A percentile compares a stretch with the other conserved stretches of the same genome.
phyloP scores from a whole-genome alignment of 2,888 invertebrate genomes.

The Synanthedon andrenaeformis region DNA sequence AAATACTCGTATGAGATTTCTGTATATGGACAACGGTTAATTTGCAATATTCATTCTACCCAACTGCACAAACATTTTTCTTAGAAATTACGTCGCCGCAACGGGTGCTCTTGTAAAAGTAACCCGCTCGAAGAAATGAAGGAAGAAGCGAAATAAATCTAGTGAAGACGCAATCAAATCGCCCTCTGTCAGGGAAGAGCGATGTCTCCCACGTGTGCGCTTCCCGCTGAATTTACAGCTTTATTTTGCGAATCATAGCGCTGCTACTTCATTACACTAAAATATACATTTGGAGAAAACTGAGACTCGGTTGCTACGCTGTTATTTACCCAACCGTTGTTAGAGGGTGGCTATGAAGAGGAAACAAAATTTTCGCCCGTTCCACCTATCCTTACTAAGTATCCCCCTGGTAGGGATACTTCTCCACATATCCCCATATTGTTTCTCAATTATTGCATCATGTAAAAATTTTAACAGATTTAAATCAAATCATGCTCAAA shows the following conservation, averaged over 20 bases:
- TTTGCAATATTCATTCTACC: background rate
- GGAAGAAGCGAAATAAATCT: conserved; percentile 29
- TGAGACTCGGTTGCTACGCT: background rate
- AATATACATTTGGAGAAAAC: conserved; percentile 1
- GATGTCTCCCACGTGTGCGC: conserved; percentile 35
- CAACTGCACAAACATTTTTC: conserved; percentile 1
- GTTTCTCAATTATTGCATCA: no score
- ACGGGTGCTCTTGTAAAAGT: conserved; percentile 6
- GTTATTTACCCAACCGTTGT: background rate
- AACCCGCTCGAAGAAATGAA: conserved; percentile 17
- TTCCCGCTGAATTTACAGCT: conserved; percentile 30
- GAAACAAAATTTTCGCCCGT: no score
- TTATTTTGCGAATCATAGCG: conserved; percentile 33
- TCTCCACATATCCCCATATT: no score
- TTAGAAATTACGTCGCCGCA: conserved; percentile 6
- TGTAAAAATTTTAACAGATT: no score
- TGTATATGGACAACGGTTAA: background rate
- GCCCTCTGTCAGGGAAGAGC: conserved; percentile 23
- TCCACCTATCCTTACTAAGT: no score
- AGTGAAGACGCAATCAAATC: conserved; percentile 35
- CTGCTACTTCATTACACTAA: conserved; percentile 20
- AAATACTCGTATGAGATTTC: background rate
- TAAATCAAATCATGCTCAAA: no score
- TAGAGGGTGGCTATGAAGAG: no score
- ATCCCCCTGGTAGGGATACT: no score